Base-by-base conservation (phyloP, 2,888 invertebrate species). In the Monopis laevigella region DNA sequence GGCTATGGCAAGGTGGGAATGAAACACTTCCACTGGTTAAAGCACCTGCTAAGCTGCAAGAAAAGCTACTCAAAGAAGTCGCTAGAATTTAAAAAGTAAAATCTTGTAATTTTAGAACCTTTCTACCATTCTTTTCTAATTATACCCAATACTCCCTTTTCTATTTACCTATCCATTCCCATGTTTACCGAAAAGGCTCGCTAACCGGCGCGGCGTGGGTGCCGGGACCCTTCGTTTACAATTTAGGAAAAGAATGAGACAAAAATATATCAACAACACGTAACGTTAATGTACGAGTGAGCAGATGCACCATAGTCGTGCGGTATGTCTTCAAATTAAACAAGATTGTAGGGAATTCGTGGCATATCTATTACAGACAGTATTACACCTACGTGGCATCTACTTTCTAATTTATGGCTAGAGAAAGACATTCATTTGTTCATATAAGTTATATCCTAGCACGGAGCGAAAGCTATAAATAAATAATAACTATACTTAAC, bases 111-210 rank as follows among this genome's bases (percentile, higher is more conserved):
- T n/a, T n/a, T n/a, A n/a, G n/a, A n/a, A n/a, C n/a, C n/a, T n/a
- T n/a, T n/a, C n/a, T n/a, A n/a, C n/a, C n/a, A n/a, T n/a, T n/a
- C n/a, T n/a, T n/a, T 2, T 32, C 32, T 32, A 32, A 32, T 32
- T 32, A 32, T 32, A 32, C 32, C 17, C 32, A 14, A n/a, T n/a
- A 32, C 32, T 32, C 32, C 32, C 32, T 32, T 32, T 32, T 32
- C 69, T 78, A 77, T 78, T 77, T 77, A 58, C 62, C 50, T 52
- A 63, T 62, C 58, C 65, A 73, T 73, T 68, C 65, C 66, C 58
- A 59, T 80, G 74, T 80, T 78, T 77, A 75, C 74, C 65, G 59
- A 67, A 70, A 71, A 74, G 74, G 69, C 75, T 70, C 65, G 66
- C 56, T 34, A 34, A 17, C 39, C 14, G 29, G 28, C 65, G 52